phyloP scores from a whole-genome alignment of 2,797 vertebrate genomes.

The Syndactyla subalaris region DNA sequence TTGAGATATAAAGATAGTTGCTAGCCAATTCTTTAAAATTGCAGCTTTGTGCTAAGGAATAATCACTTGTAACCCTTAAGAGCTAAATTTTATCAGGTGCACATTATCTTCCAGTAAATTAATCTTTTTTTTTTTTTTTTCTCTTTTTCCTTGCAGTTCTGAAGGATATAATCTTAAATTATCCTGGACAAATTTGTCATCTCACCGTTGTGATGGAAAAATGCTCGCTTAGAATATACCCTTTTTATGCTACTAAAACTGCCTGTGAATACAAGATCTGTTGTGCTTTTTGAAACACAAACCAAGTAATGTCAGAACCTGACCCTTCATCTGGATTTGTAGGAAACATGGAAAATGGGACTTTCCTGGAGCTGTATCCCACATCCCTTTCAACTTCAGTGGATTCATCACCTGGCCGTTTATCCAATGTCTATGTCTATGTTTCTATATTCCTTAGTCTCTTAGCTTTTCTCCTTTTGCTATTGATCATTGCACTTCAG shows the following conservation, averaged over 20 bases:
- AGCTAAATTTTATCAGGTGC: neutral
- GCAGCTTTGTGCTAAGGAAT: neutral
- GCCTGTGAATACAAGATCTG: neutral
- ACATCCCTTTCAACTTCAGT: conserved; percentile 88
- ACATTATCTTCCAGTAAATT: neutral
- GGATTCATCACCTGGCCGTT: conserved; percentile 79
- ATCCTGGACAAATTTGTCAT: neutral
- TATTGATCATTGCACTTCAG: conserved; percentile 93
- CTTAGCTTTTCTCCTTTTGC: conserved; percentile 90
- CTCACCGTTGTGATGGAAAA: neutral
- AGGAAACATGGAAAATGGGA: conserved; percentile 83
- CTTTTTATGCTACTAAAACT: conserved; percentile 10
- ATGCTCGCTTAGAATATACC: neutral
- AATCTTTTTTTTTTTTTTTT: neutral
- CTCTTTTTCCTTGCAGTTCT: conserved; percentile 28
- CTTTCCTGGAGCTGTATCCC: conserved; percentile 87
- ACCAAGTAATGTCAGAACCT: conserved; percentile 81
- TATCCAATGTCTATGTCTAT: conserved; percentile 90
- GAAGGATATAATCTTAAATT: neutral
- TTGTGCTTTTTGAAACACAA: conserved; percentile 31
- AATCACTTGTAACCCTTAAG: neutral
- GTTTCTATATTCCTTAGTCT: conserved; percentile 96
- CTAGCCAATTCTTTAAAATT: neutral
- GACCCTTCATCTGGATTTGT: conserved; percentile 77
- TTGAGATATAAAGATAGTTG: neutral